Base-by-base conservation (phyloP, 2,797 vertebrate genomes). In the Macrochelys suwanniensis region DNA sequence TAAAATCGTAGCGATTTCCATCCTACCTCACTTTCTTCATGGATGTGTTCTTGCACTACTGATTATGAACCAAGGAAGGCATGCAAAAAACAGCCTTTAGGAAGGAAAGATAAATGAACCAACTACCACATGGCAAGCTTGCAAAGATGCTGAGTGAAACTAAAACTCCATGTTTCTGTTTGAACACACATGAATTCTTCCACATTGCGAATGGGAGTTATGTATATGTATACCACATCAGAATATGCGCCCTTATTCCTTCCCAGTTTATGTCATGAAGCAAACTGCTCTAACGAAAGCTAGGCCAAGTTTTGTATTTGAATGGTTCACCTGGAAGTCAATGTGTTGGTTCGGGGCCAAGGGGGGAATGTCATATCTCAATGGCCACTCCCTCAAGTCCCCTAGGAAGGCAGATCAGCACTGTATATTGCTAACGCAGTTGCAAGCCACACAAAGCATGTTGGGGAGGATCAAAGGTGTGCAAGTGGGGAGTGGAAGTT, bases 61-160 rank as follows among this genome's bases (percentile, higher is more conserved):
- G 82, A 77, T 77, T 85, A 93, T 45, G 5, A 81, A 33, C n/a
- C n/a, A 54, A 95, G 84, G 85, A 89, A 95, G 94, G 31, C 5
- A 12, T 76, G 74, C 96, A 65, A 47, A 76, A 56, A 93, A 91
- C 76, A 96, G 33, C 53, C 82, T 94, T 89, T 88, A n/a, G 45
- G 80, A 88, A 96, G 53, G 53, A 61, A 74, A 95, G 93, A 89
- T 25, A 76, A 84, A 90, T 45, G 3, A 89, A 96, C 74, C 21
- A 31, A 49, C 21, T n/a, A 12, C 74, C 61, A 31, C 17, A 84
- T 37, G 87, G 54, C 61, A 96, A 93, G 77, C 25, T 68, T 93
- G 61, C 47, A 89, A 95, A 91, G 31, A 37, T 47, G 68, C 71
- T 0, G 3, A 87, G 49, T 81, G 83, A 96, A 95, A 91, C 53